Evolutionary conservation across 2,888 invertebrate genomes (phyloP).

Genomic region (Tetrapedia diversipes): DNA sequence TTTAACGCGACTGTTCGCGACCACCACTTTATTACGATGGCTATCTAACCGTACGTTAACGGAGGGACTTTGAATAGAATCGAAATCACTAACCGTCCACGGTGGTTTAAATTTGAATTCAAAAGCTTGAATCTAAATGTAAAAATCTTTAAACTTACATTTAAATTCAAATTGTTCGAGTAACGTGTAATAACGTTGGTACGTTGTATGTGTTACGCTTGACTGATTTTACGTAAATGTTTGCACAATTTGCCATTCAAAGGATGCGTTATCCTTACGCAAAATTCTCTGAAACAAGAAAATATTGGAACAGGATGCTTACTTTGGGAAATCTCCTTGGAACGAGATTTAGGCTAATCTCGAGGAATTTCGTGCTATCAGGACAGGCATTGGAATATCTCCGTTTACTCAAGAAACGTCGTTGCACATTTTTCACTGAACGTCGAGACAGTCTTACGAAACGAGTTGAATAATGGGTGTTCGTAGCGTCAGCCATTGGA

Average conservation of each 20-base stretch:
- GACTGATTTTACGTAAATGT: not conserved
- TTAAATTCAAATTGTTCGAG: not conserved
- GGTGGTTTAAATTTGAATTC: not conserved
- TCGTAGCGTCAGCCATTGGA: constrained; percentile 24
- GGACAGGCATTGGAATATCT: constrained; percentile 20
- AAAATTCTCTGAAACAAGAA: constrained; percentile 14
- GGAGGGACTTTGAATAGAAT: too few species aligned
- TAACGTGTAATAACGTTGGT: not conserved
- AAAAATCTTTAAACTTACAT: not conserved
- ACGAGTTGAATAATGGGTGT: constrained; percentile 52
- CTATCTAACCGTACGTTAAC: not conserved
- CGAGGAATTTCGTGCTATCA: constrained; percentile 6
- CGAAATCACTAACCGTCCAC: not conserved
- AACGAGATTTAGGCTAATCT: constrained; percentile 48
- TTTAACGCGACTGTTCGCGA: not conserved
- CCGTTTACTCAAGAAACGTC: constrained; percentile 34
- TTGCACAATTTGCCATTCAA: not conserved
- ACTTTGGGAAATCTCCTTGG: constrained; percentile 38
- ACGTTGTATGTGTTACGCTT: too few species aligned
- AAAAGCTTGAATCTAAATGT: not conserved
- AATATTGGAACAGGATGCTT: constrained; percentile 23
- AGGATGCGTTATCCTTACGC: not conserved
- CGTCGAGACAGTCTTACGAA: constrained; percentile 16
- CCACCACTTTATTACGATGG: not conserved
- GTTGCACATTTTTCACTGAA: constrained; percentile 47